Conservation (phyloP, 2,797 vertebrate species). For the Rousettus madagascariensis region DNA sequence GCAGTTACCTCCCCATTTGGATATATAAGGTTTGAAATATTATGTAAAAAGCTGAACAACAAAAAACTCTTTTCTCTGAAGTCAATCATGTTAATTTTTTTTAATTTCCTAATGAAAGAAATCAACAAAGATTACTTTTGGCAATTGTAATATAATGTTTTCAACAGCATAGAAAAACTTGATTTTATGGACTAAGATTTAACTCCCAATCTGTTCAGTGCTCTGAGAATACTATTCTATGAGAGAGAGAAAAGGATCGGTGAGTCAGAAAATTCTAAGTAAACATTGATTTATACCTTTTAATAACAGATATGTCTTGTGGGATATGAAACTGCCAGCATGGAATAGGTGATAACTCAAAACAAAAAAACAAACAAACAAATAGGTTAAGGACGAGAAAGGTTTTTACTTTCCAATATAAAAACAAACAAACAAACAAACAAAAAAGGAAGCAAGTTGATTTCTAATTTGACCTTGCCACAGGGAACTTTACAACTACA, state of each 20-base stretch:
- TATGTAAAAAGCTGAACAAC: background rate
- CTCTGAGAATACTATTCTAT: background rate
- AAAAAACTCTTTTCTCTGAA: background rate
- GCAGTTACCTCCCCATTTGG: background rate
- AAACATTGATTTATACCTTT: slow-evolving; percentile 11
- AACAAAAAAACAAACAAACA: too few relatives aligned
- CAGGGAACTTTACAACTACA: background rate
- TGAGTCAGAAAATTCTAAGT: background rate
- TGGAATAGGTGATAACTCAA: background rate
- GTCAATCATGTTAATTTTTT: background rate
- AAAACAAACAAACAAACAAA: background rate
- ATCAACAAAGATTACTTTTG: background rate
- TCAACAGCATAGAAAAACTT: background rate
- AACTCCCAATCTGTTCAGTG: background rate
- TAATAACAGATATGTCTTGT: background rate
- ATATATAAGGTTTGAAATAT: background rate
- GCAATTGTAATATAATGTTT: background rate
- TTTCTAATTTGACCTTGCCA: slow-evolving; percentile 25
- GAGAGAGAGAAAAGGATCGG: background rate
- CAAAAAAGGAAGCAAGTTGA: background rate
- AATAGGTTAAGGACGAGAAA: background rate
- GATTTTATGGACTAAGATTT: background rate
- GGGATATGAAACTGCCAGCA: background rate
- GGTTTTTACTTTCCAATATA: background rate
- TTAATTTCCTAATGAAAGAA: background rate